A percentile compares a stretch with the other conserved stretches of the same genome.
These are phyloP conservation scores for Chrysomallon squamiferum DNA, from an alignment of 1,140 invertebrate species.

Conservation along the genomic window DNA sequence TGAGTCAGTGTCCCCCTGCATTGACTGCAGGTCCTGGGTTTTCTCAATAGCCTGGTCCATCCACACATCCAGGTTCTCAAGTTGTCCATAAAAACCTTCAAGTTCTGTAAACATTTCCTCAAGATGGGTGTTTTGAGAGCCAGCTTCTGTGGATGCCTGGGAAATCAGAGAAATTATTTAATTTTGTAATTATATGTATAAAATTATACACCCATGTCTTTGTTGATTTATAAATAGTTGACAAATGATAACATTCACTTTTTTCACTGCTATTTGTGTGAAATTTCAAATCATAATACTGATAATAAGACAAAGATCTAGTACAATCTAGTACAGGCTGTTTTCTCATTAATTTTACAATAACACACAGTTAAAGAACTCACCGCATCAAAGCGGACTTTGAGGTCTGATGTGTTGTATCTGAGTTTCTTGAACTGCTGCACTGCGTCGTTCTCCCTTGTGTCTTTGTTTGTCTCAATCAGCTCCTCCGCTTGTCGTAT, in stretches of 20 bases:
- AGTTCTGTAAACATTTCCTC: constrained; percentile 47
- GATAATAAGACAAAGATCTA: no score
- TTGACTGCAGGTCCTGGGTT: constrained; percentile 40
- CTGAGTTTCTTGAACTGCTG: constrained; percentile 57
- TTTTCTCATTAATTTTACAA: no score
- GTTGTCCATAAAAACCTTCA: constrained; percentile 48
- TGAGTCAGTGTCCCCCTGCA: constrained; percentile 32
- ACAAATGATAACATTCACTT: no score
- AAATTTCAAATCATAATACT: no score
- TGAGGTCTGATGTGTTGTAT: constrained; percentile 54
- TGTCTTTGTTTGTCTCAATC: constrained; percentile 31
- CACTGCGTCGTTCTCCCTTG: constrained; percentile 41
- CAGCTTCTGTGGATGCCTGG: constrained; percentile 44
- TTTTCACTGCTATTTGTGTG: no score
- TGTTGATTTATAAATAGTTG: no score
- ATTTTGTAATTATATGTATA: no score
- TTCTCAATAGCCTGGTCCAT: constrained; percentile 49
- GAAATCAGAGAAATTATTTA: no score
- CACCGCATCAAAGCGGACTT: constrained; percentile 55
- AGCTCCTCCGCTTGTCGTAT: constrained; percentile 71
- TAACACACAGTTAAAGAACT: no score
- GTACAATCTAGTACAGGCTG: no score
- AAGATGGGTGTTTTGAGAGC: constrained; percentile 34
- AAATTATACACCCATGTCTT: no score
- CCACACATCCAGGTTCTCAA: constrained; percentile 54